Evolutionary conservation across 2,888 invertebrate genomes (phyloP).

Genomic region (Archips crataeganus): DNA sequence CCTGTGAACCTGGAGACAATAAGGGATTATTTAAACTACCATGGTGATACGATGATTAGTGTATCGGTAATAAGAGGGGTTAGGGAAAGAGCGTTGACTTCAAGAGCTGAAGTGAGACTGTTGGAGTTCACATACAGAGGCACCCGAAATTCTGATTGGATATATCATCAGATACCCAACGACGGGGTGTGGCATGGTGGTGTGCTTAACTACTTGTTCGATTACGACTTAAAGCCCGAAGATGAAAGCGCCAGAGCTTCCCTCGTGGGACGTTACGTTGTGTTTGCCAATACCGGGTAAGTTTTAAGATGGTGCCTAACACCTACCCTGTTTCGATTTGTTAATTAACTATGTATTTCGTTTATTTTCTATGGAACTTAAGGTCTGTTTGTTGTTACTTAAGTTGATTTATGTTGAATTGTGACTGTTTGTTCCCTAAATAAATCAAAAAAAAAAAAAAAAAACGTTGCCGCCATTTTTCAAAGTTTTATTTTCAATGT

Average conservation of each 20-base stretch:
- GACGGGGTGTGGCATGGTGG: constrained; percentile 71
- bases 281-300: constrained; percentile 71
- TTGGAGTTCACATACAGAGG: constrained; percentile 71
- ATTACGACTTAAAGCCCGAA: constrained; percentile 58
- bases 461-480: background rate
- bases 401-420: too few relatives aligned
- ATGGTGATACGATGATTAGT: constrained; percentile 70
- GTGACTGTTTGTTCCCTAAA: too few relatives aligned
- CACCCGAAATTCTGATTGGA: constrained; percentile 65
- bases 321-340: too few relatives aligned
- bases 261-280: constrained; percentile 58
- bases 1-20: constrained; percentile 62
- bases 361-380: too few relatives aligned
- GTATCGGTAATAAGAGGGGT: constrained; percentile 67
- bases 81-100: constrained; percentile 64
- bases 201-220: constrained; percentile 70
- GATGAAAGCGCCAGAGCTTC: constrained; percentile 56
- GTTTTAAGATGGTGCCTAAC: too few relatives aligned
- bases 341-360: too few relatives aligned
- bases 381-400: too few relatives aligned
- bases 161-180: constrained; percentile 61
- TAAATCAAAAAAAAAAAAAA: too few relatives aligned
- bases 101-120: constrained; percentile 61
- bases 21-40: constrained; percentile 70
- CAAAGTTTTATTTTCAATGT: background rate